A percentile compares a stretch with the other conserved stretches of the same genome.
Conservation (phyloP, 2,113 vertebrate species). For the Diadophis punctatus region DNA sequence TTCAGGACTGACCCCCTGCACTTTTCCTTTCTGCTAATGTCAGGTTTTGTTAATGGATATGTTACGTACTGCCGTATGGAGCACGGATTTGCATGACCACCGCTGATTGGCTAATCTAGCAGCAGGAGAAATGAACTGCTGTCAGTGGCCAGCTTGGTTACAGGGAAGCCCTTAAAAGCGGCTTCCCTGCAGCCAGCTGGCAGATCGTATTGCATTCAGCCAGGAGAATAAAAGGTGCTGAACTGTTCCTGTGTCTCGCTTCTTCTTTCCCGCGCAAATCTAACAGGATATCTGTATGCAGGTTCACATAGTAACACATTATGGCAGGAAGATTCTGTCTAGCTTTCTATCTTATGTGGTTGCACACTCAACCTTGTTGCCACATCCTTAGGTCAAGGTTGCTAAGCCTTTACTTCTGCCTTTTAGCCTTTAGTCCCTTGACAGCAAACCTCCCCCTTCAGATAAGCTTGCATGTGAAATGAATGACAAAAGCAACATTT, state of each 20-base stretch:
- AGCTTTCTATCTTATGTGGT: background rate
- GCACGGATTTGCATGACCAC: too few relatives aligned
- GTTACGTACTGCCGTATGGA: too few relatives aligned
- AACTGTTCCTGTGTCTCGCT: too few relatives aligned
- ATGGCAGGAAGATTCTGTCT: background rate
- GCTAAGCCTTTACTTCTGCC: background rate
- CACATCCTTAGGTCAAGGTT: background rate
- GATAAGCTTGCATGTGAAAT: background rate
- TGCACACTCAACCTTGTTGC: background rate
- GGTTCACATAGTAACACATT: background rate
- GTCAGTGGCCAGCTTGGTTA: too few relatives aligned
- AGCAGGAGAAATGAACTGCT: too few relatives aligned
- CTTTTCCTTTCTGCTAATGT: background rate
- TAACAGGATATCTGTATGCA: background rate
- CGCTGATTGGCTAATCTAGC: too few relatives aligned
- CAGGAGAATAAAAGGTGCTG: too few relatives aligned
- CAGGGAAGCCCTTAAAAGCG: too few relatives aligned
- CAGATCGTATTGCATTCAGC: too few relatives aligned
- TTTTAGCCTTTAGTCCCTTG: background rate
- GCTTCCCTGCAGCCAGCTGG: too few relatives aligned
- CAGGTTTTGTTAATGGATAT: background rate
- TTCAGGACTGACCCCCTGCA: background rate
- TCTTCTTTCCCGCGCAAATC: too few relatives aligned
- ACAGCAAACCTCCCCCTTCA: background rate
- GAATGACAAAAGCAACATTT: background rate